Evolutionary conservation across 2,113 vertebrate genomes (phyloP).

Genomic region (Clarias magur): DNA sequence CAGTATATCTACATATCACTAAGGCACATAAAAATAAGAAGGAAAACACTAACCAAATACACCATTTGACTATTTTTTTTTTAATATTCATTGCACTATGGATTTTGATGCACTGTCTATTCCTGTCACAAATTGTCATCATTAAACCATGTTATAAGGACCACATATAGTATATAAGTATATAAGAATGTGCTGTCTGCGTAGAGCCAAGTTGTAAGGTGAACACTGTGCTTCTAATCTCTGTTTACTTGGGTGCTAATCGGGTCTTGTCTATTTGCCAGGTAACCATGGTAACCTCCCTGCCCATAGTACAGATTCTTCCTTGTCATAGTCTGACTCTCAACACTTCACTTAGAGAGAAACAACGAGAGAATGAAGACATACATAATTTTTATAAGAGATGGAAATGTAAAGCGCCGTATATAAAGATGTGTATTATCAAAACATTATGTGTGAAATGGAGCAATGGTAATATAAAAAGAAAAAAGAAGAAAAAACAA

Average conservation of each 20-base stretch:
- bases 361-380: slow-evolving; percentile 11
- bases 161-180: neutral
- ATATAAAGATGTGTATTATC: neutral
- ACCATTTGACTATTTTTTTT: neutral
- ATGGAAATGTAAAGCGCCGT: neutral
- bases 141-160: neutral
- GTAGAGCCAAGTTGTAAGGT: neutral
- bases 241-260: slow-evolving; percentile 69
- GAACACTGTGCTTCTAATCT: slow-evolving; percentile 45
- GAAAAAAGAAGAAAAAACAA: neutral
- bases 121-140: neutral
- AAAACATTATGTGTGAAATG: neutral
- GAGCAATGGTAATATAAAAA: neutral
- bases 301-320: slow-evolving; percentile 64
- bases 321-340: slow-evolving; percentile 42
- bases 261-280: slow-evolving; percentile 67
- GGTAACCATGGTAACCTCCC: slow-evolving; percentile 77
- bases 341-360: neutral
- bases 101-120: neutral
- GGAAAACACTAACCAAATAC: neutral
- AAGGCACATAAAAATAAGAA: no score
- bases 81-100: neutral
- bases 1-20: neutral
- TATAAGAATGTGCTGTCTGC: neutral
- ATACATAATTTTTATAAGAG: neutral